phyloP scores from a whole-genome alignment of 1,140 invertebrate species.

The Zaprionus ghesquierei region DNA sequence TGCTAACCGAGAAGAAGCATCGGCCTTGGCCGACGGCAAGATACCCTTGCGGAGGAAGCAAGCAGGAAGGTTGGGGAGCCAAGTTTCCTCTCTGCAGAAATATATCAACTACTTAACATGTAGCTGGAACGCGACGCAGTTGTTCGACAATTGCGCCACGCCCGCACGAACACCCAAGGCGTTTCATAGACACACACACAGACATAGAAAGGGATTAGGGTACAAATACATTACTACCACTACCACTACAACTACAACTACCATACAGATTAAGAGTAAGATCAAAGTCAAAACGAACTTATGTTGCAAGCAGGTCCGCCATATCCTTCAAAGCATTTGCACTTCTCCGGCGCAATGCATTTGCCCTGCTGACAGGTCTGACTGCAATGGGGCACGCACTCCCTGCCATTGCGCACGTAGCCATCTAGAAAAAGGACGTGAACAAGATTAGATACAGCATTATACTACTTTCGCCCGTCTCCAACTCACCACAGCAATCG shows the following conservation, averaged over 20 bases:
- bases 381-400: conserved; percentile 91
- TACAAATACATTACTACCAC: not conserved
- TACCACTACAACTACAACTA: not conserved
- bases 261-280: too few species aligned
- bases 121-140: not conserved
- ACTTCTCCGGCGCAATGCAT: conserved; percentile 92
- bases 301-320: conserved; percentile 94
- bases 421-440: conserved; percentile 83
- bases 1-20: conserved; percentile 20
- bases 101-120: not conserved
- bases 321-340: conserved; percentile 93
- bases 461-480: too few species aligned
- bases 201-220: not conserved
- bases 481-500: conserved; percentile 90
- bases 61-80: not conserved
- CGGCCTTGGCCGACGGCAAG: conserved; percentile 18
- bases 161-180: conserved; percentile 46
- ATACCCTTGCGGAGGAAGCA: conserved; percentile 39
- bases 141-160: not conserved
- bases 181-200: conserved; percentile 40
- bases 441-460: too few species aligned
- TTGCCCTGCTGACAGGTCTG: conserved; percentile 91
- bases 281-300: conserved; percentile 86
- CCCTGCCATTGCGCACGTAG: conserved; percentile 87
- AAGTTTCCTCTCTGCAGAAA: not conserved